A percentile compares a stretch with the other conserved stretches of the same genome.
These are phyloP conservation scores for Agonopterix arenella DNA, from an alignment of 2,888 invertebrate genomes.

Conservation along the genomic window DNA sequence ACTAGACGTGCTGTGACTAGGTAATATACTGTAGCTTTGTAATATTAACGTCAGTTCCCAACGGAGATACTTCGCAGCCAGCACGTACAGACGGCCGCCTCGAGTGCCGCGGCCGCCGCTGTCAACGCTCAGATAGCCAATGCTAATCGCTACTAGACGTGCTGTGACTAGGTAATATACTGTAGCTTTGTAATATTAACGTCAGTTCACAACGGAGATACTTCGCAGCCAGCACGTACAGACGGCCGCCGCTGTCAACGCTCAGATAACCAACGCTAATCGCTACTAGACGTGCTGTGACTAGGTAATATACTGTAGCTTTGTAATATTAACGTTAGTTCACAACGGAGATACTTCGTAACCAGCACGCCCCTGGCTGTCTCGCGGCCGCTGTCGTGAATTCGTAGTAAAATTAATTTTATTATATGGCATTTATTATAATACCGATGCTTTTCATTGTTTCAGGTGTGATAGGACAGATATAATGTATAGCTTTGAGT, in stretches of 20 bases:
- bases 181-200: too few relatives aligned
- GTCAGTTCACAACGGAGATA: slow-evolving; percentile 94
- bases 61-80: slow-evolving; percentile 96
- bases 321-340: neutral
- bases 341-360: too few relatives aligned
- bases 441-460: slow-evolving; percentile 6
- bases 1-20: slow-evolving; percentile 30
- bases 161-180: neutral
- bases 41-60: slow-evolving; percentile 83
- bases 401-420: too few relatives aligned
- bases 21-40: neutral
- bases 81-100: slow-evolving; percentile 93
- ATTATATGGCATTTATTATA: too few relatives aligned
- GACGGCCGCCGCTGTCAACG: slow-evolving; percentile 90
- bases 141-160: slow-evolving; percentile 61
- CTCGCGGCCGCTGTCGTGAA: too few relatives aligned
- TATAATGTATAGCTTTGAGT: slow-evolving; percentile 12
- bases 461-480: slow-evolving; percentile 24
- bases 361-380: too few relatives aligned
- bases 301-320: too few relatives aligned
- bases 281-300: too few relatives aligned
- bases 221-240: slow-evolving; percentile 97
- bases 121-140: slow-evolving; percentile 85
- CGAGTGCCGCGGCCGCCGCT: slow-evolving; percentile 80
- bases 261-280: slow-evolving; percentile 82